These are phyloP conservation scores for Molothrus aeneus DNA, from an alignment of 2,797 vertebrate species.

Conservation along the genomic window DNA sequence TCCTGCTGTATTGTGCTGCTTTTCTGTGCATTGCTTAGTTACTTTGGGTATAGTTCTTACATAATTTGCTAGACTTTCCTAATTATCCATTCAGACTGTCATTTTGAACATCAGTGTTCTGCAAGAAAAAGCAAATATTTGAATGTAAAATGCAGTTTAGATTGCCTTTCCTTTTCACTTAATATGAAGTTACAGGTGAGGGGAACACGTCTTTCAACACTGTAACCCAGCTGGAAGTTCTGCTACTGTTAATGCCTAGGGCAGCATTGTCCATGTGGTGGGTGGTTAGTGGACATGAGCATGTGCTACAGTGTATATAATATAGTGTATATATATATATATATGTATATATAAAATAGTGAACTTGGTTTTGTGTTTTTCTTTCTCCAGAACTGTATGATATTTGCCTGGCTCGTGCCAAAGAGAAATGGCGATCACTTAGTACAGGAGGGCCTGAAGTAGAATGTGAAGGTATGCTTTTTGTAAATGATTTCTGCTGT, in stretches of 20 bases:
- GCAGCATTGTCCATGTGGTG: fast-evolving
- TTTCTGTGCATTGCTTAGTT: not conserved
- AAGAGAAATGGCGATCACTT: conserved; percentile 87
- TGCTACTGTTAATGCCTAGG: not conserved
- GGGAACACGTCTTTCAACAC: not conserved
- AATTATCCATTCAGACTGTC: not conserved
- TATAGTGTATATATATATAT: too few species aligned
- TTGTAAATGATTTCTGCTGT: not conserved
- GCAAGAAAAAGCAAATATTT: not conserved
- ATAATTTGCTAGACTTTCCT: not conserved
- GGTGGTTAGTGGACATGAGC: not conserved
- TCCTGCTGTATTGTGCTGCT: not conserved
- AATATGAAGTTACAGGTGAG: not conserved
- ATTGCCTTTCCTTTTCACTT: not conserved
- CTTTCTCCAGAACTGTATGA: conserved; percentile 86
- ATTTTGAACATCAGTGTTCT: not conserved
- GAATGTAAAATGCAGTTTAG: not conserved
- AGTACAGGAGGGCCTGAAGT: conserved; percentile 75
- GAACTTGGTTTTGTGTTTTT: not conserved
- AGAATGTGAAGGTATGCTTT: conserved; percentile 81
- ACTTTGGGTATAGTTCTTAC: not conserved
- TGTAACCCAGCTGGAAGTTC: not conserved
- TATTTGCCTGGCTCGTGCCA: conserved; percentile 91
- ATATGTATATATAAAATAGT: not conserved
- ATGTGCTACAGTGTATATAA: too few species aligned